Conservation (phyloP, 2,113 vertebrate genomes). For the Phycodurus eques region DNA sequence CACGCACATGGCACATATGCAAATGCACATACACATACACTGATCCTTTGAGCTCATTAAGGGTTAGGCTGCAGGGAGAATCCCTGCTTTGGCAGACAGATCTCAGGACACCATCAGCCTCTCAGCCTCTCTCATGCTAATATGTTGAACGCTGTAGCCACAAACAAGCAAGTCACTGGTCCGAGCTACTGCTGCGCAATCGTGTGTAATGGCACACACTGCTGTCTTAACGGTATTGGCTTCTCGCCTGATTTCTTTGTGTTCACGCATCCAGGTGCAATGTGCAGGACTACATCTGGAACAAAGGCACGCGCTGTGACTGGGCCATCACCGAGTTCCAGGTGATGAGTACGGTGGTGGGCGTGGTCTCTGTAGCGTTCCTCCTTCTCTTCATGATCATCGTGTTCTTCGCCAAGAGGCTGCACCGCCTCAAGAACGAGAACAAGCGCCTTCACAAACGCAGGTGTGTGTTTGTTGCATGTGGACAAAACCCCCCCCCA, state of each 20-base stretch:
- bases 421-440: slow-evolving; percentile 92
- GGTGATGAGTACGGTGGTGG: slow-evolving; percentile 91
- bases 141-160: not conserved
- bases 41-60: slow-evolving; percentile 69
- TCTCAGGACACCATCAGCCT: slow-evolving; percentile 28
- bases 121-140: slow-evolving; percentile 23
- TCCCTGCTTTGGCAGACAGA: slow-evolving; percentile 48
- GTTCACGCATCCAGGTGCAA: slow-evolving; percentile 80
- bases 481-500: too few relatives aligned
- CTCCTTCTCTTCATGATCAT: slow-evolving; percentile 95
- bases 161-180: too few relatives aligned
- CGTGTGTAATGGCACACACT: not conserved
- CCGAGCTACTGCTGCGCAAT: too few relatives aligned
- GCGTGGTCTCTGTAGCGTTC: slow-evolving; percentile 80
- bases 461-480: slow-evolving; percentile 76
- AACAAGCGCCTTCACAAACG: slow-evolving; percentile 89
- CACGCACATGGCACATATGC: slow-evolving; percentile 11
- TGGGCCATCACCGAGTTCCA: slow-evolving; percentile 95
- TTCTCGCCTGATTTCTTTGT: not conserved
- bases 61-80: slow-evolving; percentile 40
- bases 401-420: slow-evolving; percentile 95
- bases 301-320: slow-evolving; percentile 91
- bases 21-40: slow-evolving; percentile 1
- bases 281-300: slow-evolving; percentile 95
- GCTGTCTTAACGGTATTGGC: not conserved